A percentile compares a stretch with the other conserved stretches of the same genome.
Evolutionary conservation across 2,888 invertebrate species (phyloP).

Genomic region (Coleophora deauratella): DNA sequence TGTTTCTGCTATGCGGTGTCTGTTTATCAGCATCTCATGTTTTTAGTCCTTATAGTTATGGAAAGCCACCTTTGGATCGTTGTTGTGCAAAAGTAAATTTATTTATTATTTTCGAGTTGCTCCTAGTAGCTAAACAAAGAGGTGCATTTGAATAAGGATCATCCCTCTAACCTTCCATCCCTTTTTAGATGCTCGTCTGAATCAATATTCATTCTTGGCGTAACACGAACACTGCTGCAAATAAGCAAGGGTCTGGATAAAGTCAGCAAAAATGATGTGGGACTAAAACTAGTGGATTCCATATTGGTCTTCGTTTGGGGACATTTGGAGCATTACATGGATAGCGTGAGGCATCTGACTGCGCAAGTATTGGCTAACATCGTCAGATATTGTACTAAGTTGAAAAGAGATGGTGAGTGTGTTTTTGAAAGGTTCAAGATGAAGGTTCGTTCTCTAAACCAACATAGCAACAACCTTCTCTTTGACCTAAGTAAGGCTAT

Average conservation of each 20-base stretch:
- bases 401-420: constrained; percentile 38
- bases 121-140: neutral
- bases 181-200: constrained; percentile 44
- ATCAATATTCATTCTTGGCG: constrained; percentile 38
- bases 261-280: constrained; percentile 11
- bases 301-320: constrained; percentile 64
- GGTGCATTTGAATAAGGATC: too few relatives aligned
- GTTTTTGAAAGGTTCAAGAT: too few relatives aligned
- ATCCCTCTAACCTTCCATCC: too few relatives aligned
- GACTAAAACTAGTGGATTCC: constrained; percentile 20
- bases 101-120: neutral
- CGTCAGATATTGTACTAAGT: constrained; percentile 32
- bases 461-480: too few relatives aligned
- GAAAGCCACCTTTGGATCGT: too few relatives aligned
- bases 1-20: too few relatives aligned
- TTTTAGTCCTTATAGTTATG: too few relatives aligned
- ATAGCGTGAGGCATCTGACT: constrained; percentile 76
- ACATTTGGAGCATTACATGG: constrained; percentile 77
- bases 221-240: constrained; percentile 41
- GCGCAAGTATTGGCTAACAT: constrained; percentile 53
- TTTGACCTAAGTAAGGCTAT: neutral
- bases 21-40: too few relatives aligned
- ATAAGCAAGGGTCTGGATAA: constrained; percentile 32
- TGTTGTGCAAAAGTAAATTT: too few relatives aligned
- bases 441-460: too few relatives aligned